Percentiles rank a stretch among this genome's conserved stretches.
phyloP scores from a whole-genome alignment of 2,888 invertebrate species.

The Orchesella flavescens region DNA sequence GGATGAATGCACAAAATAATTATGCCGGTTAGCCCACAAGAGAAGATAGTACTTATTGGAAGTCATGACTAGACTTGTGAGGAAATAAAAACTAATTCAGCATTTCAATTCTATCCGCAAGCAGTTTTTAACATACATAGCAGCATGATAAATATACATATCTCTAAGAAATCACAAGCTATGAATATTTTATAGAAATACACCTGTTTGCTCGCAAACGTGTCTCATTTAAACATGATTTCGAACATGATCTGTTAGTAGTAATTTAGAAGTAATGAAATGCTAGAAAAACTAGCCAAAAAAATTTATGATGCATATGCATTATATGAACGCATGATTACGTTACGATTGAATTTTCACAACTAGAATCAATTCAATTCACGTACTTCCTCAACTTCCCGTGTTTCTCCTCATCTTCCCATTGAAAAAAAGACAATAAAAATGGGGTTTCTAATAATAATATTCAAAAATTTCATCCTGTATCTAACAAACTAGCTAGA shows the following conservation, averaged over 20 bases:
- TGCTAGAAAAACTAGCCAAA: no score
- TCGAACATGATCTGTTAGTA: not conserved
- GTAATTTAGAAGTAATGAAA: not conserved
- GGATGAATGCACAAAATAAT: constrained; percentile 38
- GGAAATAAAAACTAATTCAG: not conserved
- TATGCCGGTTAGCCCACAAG: constrained; percentile 7
- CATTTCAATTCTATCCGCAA: no score
- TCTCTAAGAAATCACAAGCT: not conserved
- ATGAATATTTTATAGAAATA: not conserved
- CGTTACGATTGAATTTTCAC: not conserved
- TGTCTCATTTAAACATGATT: not conserved
- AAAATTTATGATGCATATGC: no score
- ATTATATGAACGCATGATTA: no score
- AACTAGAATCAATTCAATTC: not conserved
- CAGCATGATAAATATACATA: not conserved
- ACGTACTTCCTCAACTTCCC: not conserved
- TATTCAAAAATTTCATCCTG: not conserved
- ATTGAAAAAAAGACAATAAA: not conserved
- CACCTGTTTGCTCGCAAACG: not conserved
- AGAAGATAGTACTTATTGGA: not conserved
- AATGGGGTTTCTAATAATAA: not conserved
- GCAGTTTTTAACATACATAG: no score
- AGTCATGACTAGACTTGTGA: not conserved
- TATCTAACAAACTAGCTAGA: no score
- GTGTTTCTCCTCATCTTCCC: not conserved